Evolutionary conservation across 2,113 vertebrate genomes (phyloP).

Genomic region (Pangasianodon gigas): DNA sequence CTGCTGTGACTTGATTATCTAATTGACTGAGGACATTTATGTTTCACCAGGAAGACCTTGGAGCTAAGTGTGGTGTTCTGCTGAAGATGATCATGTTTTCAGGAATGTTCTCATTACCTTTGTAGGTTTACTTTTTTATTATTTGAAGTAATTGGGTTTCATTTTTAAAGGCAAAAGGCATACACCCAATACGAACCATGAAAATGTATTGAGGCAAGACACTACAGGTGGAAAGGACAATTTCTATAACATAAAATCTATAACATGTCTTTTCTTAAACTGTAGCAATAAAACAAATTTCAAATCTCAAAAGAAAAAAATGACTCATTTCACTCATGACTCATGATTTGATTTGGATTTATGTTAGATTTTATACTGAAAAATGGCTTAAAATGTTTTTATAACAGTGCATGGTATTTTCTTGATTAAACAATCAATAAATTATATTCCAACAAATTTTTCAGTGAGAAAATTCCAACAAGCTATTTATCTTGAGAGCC

Average conservation of each 20-base stretch:
- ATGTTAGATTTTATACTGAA: not conserved
- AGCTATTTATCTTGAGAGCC: not conserved
- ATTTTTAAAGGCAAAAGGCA: not conserved
- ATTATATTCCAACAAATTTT: not conserved
- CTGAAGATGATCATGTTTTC: not conserved
- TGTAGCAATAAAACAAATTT: not conserved
- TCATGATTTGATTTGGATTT: not conserved
- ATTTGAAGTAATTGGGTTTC: not conserved
- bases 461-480: not conserved
- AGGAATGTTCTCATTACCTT: not conserved
- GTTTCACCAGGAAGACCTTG: conserved; percentile 12
- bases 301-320: not conserved
- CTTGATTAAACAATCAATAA: not conserved
- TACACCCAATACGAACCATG: not conserved
- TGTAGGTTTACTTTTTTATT: not conserved
- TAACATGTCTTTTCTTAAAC: not conserved
- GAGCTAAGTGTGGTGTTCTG: not conserved
- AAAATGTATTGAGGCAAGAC: not conserved
- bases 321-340: not conserved
- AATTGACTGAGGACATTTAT: conserved; percentile 8
- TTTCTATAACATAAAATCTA: not conserved
- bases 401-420: not conserved
- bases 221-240: no score
- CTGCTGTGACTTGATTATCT: conserved; percentile 21
- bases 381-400: not conserved